Percentiles rank a stretch among this genome's conserved stretches.
phyloP scores from a whole-genome alignment of 1,140 invertebrate genomes.

The Artemia franciscana region DNA sequence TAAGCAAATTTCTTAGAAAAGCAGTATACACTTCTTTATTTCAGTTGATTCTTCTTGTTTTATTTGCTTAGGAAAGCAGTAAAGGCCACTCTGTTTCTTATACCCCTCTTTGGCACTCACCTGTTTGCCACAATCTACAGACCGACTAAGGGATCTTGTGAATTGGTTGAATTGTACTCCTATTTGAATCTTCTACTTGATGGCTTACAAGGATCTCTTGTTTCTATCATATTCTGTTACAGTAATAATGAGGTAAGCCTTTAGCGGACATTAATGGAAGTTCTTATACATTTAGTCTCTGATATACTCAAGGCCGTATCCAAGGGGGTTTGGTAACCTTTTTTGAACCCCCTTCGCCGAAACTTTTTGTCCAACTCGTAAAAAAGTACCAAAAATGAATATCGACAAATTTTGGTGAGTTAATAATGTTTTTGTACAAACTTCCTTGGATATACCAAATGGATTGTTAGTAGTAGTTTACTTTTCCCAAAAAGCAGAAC shows the following conservation, averaged over 20 bases:
- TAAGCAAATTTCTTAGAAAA: too few species aligned
- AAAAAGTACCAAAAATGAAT: not conserved
- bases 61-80: constrained; percentile 26
- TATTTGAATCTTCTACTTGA: constrained; percentile 22
- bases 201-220: constrained; percentile 22
- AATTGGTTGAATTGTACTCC: constrained; percentile 19
- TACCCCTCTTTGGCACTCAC: constrained; percentile 33
- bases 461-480: too few species aligned
- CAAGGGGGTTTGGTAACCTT: not conserved
- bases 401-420: not conserved
- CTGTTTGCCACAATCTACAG: constrained; percentile 29
- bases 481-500: too few species aligned
- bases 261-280: too few species aligned
- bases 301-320: too few species aligned
- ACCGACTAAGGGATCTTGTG: constrained; percentile 17
- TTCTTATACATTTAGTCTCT: too few species aligned
- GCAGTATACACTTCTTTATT: too few species aligned
- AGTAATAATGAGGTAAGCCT: constrained; percentile 25
- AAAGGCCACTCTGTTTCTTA: constrained; percentile 28
- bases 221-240: constrained; percentile 29
- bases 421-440: not conserved
- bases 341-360: not conserved
- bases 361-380: not conserved
- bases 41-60: not conserved
- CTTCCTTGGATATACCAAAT: not conserved